phyloP scores from a whole-genome alignment of 2,797 vertebrate genomes.

The Enteromius anoplus region DNA sequence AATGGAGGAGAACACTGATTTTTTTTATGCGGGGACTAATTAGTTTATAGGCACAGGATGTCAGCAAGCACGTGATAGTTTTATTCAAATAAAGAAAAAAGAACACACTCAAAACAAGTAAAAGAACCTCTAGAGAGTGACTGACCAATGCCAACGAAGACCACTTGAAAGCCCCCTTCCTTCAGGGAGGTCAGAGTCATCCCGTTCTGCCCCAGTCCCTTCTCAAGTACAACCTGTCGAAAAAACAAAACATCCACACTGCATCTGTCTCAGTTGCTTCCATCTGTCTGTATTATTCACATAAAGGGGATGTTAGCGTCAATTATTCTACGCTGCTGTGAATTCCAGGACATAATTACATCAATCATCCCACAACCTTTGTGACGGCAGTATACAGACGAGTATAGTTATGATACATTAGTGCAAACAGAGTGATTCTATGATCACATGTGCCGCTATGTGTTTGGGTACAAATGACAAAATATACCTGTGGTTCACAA shows the following conservation, averaged over 20 bases:
- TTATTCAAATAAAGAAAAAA: neutral
- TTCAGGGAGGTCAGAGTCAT: slow-evolving; percentile 51
- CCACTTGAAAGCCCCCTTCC: slow-evolving; percentile 30
- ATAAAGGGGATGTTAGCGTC: slow-evolving; percentile 48
- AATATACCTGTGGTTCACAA: neutral
- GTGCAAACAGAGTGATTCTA: slow-evolving; percentile 25
- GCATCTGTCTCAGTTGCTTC: slow-evolving; percentile 32
- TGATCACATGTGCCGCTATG: slow-evolving; percentile 18
- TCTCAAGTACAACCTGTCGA: slow-evolving; percentile 49
- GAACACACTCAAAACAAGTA: neutral
- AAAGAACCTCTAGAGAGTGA: slow-evolving; percentile 3
- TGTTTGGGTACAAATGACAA: slow-evolving; percentile 28
- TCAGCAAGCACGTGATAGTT: neutral
- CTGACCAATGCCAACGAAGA: slow-evolving; percentile 47
- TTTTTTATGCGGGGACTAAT: neutral
- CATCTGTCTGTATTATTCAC: slow-evolving; percentile 46
- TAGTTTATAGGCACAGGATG: neutral
- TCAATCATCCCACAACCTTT: slow-evolving; percentile 44
- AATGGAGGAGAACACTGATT: neutral
- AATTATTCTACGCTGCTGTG: slow-evolving; percentile 45
- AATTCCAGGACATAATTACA: slow-evolving; percentile 47
- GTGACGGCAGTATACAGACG: slow-evolving; percentile 27
- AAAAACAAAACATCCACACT: neutral
- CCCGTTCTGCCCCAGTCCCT: slow-evolving; percentile 46
- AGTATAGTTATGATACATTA: slow-evolving; percentile 47